phyloP scores from a whole-genome alignment of 2,113 vertebrate species.

The Penelope pileata region DNA sequence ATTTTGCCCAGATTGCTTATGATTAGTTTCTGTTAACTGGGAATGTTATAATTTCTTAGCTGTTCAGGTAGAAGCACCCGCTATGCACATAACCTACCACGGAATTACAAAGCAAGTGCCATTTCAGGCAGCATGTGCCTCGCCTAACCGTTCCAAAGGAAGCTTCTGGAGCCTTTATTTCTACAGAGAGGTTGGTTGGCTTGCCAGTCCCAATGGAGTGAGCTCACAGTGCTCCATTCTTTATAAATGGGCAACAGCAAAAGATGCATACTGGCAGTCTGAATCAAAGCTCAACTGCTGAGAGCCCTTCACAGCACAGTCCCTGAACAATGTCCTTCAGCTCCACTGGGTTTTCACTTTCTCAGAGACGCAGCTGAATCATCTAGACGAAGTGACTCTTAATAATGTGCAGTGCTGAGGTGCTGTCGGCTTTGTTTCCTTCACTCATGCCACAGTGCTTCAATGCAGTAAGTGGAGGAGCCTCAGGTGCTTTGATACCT shows the following conservation, averaged over 20 bases:
- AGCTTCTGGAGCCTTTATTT: background rate
- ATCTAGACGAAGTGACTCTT: background rate
- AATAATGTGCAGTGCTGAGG: background rate
- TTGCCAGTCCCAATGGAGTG: background rate
- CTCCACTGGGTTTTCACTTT: background rate
- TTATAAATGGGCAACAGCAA: background rate
- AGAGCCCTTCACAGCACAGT: background rate
- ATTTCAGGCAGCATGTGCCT: background rate
- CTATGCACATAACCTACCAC: background rate
- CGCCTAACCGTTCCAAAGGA: background rate
- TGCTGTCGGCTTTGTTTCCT: background rate
- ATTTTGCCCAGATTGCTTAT: background rate
- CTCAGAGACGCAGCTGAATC: background rate
- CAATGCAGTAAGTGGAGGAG: background rate
- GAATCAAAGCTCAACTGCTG: background rate
- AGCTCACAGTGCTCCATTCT: background rate
- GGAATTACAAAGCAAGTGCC: background rate
- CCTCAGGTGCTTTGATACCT: background rate
- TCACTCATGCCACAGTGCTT: background rate
- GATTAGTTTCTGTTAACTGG: background rate
- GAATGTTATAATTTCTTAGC: background rate
- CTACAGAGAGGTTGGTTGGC: background rate
- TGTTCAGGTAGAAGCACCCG: background rate
- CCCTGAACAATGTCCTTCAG: background rate
- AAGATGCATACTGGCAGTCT: background rate